Conservation (phyloP, 2,113 vertebrate species). For the Oncorhynchus kisutch region DNA sequence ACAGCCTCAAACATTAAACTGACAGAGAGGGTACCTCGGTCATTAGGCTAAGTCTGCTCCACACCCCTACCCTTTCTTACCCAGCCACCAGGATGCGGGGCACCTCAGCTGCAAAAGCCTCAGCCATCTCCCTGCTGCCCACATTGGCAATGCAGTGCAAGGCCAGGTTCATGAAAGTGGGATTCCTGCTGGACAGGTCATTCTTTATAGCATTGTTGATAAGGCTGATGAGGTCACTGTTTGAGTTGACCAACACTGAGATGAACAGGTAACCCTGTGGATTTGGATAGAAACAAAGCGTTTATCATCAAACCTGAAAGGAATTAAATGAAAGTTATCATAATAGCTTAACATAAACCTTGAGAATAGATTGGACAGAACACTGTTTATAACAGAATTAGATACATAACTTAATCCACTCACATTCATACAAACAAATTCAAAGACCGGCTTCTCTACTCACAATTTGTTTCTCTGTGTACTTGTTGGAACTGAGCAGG, state of each 20-base stretch:
- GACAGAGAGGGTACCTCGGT: too few relatives aligned
- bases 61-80: conserved; percentile 63
- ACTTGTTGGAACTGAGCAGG: conserved; percentile 93
- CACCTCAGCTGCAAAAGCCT: conserved; percentile 90
- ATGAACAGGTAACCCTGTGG: conserved; percentile 90
- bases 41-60: too few relatives aligned
- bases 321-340: too few relatives aligned
- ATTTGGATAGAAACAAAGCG: background rate
- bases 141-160: conserved; percentile 93
- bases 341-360: too few relatives aligned
- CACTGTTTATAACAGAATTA: background rate
- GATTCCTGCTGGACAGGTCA: conserved; percentile 91
- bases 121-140: conserved; percentile 92
- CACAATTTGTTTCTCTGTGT: conserved; percentile 95
- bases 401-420: too few relatives aligned
- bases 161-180: conserved; percentile 94
- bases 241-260: conserved; percentile 92
- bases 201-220: conserved; percentile 96
- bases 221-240: conserved; percentile 89
- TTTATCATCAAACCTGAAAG: background rate
- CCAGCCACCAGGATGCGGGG: conserved; percentile 90
- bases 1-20: too few relatives aligned
- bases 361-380: background rate
- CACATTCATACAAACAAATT: background rate
- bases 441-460: conserved; percentile 53